Conservation (phyloP, 2,113 vertebrate genomes). For the Zootoca vivipara region DNA sequence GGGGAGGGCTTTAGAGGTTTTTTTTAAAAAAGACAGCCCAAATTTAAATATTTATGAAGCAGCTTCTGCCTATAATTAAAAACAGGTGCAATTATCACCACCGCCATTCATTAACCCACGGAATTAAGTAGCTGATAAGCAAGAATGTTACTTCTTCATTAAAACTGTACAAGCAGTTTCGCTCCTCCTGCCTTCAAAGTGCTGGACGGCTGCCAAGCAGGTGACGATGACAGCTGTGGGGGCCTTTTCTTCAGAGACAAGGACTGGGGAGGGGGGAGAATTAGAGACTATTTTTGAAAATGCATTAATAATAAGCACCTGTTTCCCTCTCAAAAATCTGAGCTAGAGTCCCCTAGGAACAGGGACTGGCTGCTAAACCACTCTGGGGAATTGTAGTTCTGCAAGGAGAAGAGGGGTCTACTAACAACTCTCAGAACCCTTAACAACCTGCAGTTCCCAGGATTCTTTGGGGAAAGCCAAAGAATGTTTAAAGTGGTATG, state of each 20-base stretch:
- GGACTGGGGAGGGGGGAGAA: neutral
- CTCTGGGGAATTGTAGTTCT: no score
- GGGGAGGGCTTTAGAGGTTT: no score
- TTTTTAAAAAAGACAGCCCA: neutral
- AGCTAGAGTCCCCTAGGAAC: neutral
- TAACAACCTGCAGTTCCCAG: no score
- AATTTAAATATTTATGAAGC: neutral
- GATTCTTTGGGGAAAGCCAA: no score
- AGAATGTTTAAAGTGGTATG: no score
- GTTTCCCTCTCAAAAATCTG: neutral
- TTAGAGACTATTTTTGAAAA: neutral
- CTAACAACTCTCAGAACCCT: no score
- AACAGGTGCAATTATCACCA: slow-evolving; percentile 7
- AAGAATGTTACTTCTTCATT: slow-evolving; percentile 20
- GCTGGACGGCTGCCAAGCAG: neutral
- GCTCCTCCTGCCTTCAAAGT: neutral
- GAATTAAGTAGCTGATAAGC: neutral
- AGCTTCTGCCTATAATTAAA: slow-evolving; percentile 12
- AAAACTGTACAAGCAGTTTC: neutral
- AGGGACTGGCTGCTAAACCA: no score
- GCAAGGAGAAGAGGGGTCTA: no score
- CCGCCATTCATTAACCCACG: neutral
- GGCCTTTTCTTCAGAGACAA: neutral
- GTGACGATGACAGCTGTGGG: neutral
- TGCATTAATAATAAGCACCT: neutral